Base-by-base conservation (phyloP, 2,888 invertebrate genomes). In the Venustoraphidia nigricollis region DNA sequence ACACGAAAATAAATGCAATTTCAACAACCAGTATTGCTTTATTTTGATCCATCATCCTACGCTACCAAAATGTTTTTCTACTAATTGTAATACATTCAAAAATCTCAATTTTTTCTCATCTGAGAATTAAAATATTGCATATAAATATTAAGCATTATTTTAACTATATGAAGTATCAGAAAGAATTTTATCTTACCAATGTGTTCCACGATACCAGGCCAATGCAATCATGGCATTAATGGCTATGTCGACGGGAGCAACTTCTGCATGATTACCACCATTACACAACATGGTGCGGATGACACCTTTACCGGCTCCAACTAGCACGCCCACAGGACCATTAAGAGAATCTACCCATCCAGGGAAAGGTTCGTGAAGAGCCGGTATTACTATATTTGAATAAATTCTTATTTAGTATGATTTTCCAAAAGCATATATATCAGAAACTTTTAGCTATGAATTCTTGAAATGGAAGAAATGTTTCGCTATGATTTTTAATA, bases 301-400 rank as follows among this genome's bases (percentile, higher is more conserved):
- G 2, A 88, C 79, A 5, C 53, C 88, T 64, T 85, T 84, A 1
- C 83, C 83, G 13, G 77, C 82, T 0, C 78, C 84, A 3, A 83
- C 74, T 58, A 87, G 65, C 1, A 84, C 62, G 1, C 89, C 89
- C 2, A 87, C 85, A 0, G 89, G 84, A 2, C 90, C 91, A 58
- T 90, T 89, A 46, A 85, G 67, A 54, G 84, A 89, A 63, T 91
- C 89, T 47, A 90, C 80, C 89, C 89, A 91, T 9, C 91, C 90
- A 0, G 80, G 76, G 53, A 76, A 60, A 0, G 86, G 86, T 56
- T 86, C 83, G 45, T 75, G 74, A 55, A 69, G 70, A 0, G 83
- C 74, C 5, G 89, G 85, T 1, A 81, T 79, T 40, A 92, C 85
- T 84, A 10, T 11, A 34, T 10, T 36, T 38, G 11, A 8, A 13